Conservation (phyloP, 2,888 invertebrate species). For the Geophilus truncorum region DNA sequence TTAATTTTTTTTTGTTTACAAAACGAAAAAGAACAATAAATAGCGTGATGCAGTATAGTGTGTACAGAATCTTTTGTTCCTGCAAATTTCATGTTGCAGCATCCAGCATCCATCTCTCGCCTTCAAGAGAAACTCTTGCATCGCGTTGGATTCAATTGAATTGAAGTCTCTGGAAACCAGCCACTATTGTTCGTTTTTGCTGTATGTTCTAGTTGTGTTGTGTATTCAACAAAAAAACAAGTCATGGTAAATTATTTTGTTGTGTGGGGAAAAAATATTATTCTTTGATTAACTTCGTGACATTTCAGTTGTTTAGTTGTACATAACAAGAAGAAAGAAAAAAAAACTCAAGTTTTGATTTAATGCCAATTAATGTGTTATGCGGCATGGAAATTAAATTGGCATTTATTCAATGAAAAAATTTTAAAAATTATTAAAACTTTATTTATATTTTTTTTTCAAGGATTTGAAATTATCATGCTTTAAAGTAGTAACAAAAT, state of each 20-base stretch:
- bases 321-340: not conserved
- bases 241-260: no score
- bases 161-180: not conserved
- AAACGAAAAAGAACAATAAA: not conserved
- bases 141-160: not conserved
- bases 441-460: no score
- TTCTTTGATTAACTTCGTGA: not conserved
- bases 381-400: not conserved
- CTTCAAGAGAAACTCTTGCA: not conserved
- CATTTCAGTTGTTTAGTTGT: not conserved
- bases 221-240: no score
- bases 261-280: not conserved
- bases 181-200: not conserved
- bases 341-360: not conserved
- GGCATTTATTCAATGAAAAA: not conserved
- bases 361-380: not conserved
- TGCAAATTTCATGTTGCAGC: not conserved
- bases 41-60: not conserved
- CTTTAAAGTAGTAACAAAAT: no score
- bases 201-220: not conserved
- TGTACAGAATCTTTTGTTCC: not conserved
- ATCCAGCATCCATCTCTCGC: constrained; percentile 4
- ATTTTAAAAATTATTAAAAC: no score
- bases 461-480: no score
- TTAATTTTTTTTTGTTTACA: not conserved